Conservation (phyloP, 1,140 invertebrate species). For the Cotesia glomerata region DNA sequence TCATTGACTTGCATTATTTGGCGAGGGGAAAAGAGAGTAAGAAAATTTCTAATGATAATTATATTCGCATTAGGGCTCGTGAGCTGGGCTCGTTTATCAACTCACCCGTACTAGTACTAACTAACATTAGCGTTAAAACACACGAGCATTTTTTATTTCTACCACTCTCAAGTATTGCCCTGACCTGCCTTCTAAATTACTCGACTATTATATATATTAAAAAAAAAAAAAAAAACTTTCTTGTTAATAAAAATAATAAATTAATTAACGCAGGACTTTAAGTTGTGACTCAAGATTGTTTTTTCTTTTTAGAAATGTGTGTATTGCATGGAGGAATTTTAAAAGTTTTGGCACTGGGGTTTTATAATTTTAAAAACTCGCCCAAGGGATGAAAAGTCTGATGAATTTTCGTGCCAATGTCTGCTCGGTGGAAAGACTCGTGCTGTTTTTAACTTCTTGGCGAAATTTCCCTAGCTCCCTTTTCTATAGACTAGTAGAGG, state of each 20-base stretch:
- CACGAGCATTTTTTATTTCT: slow-evolving; percentile 17
- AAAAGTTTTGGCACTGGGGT: background rate
- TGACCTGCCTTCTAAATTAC: slow-evolving; percentile 4
- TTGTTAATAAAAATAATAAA: background rate
- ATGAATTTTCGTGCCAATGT: slow-evolving; percentile 12
- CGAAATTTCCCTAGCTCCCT: background rate
- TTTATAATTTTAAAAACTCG: background rate
- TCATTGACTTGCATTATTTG: slow-evolving; percentile 20
- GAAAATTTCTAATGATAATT: slow-evolving; percentile 33
- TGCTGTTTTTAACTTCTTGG: slow-evolving; percentile 11
- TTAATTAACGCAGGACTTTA: too few species aligned
- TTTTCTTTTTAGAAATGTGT: background rate
- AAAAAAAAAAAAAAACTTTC: background rate
- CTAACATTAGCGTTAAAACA: slow-evolving; percentile 25
- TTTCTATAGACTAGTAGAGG: too few species aligned
- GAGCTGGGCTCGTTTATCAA: slow-evolving; percentile 35
- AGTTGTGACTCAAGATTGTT: too few species aligned
- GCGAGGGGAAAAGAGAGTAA: background rate
- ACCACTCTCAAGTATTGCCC: background rate
- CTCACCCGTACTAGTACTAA: slow-evolving; percentile 12
- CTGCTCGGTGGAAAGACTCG: background rate
- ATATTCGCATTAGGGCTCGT: slow-evolving; percentile 37
- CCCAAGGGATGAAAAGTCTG: slow-evolving; percentile 4
- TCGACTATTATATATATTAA: background rate
- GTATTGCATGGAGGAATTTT: background rate